Evolutionary conservation across 2,113 vertebrate genomes (phyloP), one percentile per base, ranked within the genome.

Genomic region (Pelecanoides urinatrix): DNA sequence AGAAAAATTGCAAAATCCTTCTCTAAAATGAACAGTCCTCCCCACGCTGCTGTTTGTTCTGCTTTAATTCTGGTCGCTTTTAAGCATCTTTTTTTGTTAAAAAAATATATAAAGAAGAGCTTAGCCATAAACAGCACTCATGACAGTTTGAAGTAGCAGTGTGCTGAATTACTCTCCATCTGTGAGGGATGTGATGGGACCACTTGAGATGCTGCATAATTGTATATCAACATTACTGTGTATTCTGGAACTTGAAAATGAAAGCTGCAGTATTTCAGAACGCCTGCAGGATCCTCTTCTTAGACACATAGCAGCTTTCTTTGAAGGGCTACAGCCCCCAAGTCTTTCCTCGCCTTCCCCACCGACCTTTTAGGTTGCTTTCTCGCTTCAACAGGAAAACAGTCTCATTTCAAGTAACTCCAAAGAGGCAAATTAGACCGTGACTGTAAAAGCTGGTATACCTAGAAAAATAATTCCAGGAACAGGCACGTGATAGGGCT

Each of bases 81-180:
- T 85, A 87, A 91, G 65, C 83, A 89, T 65, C 80, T 87, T 78
- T 62, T 78, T 94, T 92, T 81, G 38, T 82, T 55, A 88, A 86
- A 88, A 94, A 70, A 47, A n/a, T 8, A 84, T 16, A 83, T 36
- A 55, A 68, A 73, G 71, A 94, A 32, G 17, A 89, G 42, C 72
- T 91, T 81, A 84, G 70, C 73, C 36, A 27, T 91, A 94, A 96
- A 94, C 88, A 78, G 88, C 80, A 82, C n/a, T 91, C 75, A 30
- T 53, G 67, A 53, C 73, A 85, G 86, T 85, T 36, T 92, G 77
- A 97, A 94, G 80, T 38, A 87, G 73, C 88, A 91, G 56, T n/a
- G 78, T 40, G 70, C 86, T 94, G 89, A 95, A 92, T 85, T 94
- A 78, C 71, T 76, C 83, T 95, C 89, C 84, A 85, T 94, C 88